These are phyloP conservation scores for Trogon melanurus DNA, from an alignment of 2,113 vertebrate genomes.

Conservation along the genomic window DNA sequence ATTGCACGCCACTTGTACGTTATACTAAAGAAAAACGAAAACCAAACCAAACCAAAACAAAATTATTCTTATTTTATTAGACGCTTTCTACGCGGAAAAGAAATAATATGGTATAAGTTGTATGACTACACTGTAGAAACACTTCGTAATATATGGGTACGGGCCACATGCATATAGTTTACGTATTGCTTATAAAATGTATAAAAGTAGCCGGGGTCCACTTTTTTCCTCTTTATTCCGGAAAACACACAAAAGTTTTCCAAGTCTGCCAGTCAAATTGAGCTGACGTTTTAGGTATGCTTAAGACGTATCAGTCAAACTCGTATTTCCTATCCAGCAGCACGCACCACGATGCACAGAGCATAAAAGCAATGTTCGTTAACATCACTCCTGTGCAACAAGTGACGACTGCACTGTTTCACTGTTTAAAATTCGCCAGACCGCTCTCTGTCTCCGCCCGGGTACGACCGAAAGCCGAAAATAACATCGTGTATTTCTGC, in stretches of 20 bases:
- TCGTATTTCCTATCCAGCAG: neutral
- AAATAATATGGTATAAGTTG: neutral
- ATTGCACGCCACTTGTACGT: accelerated
- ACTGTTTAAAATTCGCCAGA: neutral
- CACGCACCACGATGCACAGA: neutral
- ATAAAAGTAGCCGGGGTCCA: neutral
- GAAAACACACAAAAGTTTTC: neutral
- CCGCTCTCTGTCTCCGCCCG: neutral
- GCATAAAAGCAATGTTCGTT: neutral
- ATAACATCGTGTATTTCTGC: accelerated
- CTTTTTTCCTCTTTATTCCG: neutral
- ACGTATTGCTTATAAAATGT: neutral
- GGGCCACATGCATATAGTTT: neutral
- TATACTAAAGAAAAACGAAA: neutral
- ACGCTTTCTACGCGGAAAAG: neutral
- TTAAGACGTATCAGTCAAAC: neutral
- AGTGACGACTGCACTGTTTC: neutral
- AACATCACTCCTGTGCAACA: neutral
- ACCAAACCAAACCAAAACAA: neutral
- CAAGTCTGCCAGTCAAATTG: neutral
- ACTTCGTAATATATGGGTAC: neutral
- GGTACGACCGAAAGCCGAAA: neutral
- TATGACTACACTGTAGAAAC: neutral
- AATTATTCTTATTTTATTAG: neutral
- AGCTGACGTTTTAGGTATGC: neutral